phyloP scores from a whole-genome alignment of 2,888 invertebrate genomes.

The Sarcophaga carnaria region DNA sequence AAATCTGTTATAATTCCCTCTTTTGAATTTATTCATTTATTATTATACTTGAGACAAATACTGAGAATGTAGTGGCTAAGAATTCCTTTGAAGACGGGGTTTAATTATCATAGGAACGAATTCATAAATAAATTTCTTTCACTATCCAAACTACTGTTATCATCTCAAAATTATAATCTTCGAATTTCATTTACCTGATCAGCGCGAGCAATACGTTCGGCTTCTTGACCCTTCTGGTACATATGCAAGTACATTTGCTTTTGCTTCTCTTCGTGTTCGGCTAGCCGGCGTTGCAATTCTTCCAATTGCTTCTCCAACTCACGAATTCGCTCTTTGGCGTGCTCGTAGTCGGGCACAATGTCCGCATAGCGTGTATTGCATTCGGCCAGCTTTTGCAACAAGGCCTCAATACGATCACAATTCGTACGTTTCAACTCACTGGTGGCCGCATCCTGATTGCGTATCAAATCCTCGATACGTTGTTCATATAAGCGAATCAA shows the following conservation, averaged over 20 bases:
- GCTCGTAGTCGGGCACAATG: conserved; percentile 88
- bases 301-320: conserved; percentile 88
- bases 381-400: conserved; percentile 88
- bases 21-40: too few species aligned
- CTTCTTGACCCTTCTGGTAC: conserved; percentile 91
- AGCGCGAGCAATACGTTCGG: conserved; percentile 87
- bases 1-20: too few species aligned
- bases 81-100: too few species aligned
- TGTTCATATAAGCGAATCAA: conserved; percentile 88
- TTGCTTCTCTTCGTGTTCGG: conserved; percentile 88
- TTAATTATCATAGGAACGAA: too few species aligned
- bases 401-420: conserved; percentile 90
- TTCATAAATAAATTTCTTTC: too few species aligned
- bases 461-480: conserved; percentile 88
- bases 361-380: conserved; percentile 91
- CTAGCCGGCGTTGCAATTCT: conserved; percentile 86
- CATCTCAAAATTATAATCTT: too few species aligned
- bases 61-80: too few species aligned
- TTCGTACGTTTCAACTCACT: conserved; percentile 90
- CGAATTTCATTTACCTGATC: conserved; percentile 84
- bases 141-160: too few species aligned
- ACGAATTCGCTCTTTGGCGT: conserved; percentile 86
- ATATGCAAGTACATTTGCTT: conserved; percentile 91
- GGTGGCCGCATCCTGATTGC: conserved; percentile 85
- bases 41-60: too few species aligned